phyloP scores from a whole-genome alignment of 1,140 invertebrate genomes.

The Cyphomyrmex costatus region DNA sequence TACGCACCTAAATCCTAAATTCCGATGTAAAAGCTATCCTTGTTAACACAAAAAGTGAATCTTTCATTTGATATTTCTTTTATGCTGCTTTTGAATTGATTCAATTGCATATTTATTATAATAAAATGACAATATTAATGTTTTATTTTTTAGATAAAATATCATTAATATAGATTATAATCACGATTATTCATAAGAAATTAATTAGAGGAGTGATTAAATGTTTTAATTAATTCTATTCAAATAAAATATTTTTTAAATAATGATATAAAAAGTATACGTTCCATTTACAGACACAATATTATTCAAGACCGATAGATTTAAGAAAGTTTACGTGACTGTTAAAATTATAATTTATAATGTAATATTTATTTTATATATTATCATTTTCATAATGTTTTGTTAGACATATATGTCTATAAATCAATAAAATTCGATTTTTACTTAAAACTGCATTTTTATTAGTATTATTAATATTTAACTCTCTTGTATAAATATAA shows the following conservation, averaged over 20 bases:
- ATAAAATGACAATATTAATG: neutral
- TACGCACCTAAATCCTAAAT: constrained; percentile 1
- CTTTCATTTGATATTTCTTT: constrained; percentile 10
- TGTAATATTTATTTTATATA: neutral
- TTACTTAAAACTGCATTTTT: too few species aligned
- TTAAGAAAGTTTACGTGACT: neutral
- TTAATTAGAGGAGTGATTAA: neutral
- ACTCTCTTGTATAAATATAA: too few species aligned
- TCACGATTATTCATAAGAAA: neutral
- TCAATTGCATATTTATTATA: neutral
- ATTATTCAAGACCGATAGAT: neutral
- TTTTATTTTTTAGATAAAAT: neutral
- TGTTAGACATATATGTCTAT: neutral
- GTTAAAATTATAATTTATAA: neutral
- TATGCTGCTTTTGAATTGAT: neutral
- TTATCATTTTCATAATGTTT: neutral
- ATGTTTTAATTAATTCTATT: neutral
- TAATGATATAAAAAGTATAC: neutral
- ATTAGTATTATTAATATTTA: too few species aligned
- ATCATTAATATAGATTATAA: neutral
- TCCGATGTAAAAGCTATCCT: constrained; percentile 21
- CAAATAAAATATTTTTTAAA: neutral
- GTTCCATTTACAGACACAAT: neutral
- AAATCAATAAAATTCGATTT: too few species aligned
- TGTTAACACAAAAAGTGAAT: neutral